Base-by-base conservation (phyloP, 1,140 invertebrate genomes). In the Popillia japonica region DNA sequence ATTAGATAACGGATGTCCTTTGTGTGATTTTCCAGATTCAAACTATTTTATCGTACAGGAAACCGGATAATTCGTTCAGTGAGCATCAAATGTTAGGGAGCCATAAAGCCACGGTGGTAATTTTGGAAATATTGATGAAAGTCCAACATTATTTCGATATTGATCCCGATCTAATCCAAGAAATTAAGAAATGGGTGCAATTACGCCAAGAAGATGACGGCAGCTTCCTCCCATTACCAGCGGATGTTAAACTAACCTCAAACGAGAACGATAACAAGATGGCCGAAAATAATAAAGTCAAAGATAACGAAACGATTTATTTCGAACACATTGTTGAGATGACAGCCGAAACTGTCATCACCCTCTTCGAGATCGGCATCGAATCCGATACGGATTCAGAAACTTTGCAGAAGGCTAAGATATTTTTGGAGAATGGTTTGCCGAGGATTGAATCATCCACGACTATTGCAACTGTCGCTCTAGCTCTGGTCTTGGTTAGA, bases 21-120 rank as follows among this genome's bases (percentile, higher is more conserved):
- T 27, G n/a, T 0, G 6, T 11, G 4, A 48, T 41, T 55, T 75
- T n/a, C 8, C 85, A 90, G 88, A 89, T 92, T n/a, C 91, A 92
- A 86, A 88, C 88, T 10, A 85, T 92, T 0, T 81, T 92, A 0
- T 88, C 89, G 0, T 92, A 90, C 82, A 87, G 88, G 9, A 90
- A 90, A 83, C 85, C 82, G 34, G 91, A 92, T 79, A 89, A 90
- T 77, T 92, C 90, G 0, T 92, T 92, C 80, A 91, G 91, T 78
- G 90, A 92, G 72, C 91, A 92, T 80, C 90, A 88, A 73, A 88
- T 88, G 78, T 87, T 91, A 79, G 89, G 87, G 34, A 91, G 90
- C 82, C 90, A 90, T 75, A 86, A 88, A 78, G 88, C 88, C 0
- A 91, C 90, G 0, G 87, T 91, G 3, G 87, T 89, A 76, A 89